phyloP scores from a whole-genome alignment of 2,113 vertebrate genomes.

The Ptilonorhynchus violaceus region DNA sequence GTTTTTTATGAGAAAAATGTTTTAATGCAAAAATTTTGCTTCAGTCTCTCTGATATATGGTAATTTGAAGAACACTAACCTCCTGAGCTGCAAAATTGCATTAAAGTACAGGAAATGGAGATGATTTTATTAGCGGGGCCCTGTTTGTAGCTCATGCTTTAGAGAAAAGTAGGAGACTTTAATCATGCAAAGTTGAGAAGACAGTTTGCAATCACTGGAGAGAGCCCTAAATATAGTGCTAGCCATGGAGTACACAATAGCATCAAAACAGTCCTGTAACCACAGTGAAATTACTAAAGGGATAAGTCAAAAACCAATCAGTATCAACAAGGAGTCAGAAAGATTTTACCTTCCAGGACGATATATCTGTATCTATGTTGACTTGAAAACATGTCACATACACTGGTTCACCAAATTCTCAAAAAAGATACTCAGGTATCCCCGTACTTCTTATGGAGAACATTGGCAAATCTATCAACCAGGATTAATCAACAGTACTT shows the following conservation, averaged over 20 bases:
- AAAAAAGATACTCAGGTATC: background rate
- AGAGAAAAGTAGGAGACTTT: background rate
- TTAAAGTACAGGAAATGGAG: background rate
- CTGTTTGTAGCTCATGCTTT: background rate
- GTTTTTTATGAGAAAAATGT: background rate
- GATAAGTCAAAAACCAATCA: background rate
- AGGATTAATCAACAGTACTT: background rate
- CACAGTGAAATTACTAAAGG: background rate
- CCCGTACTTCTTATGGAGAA: fast-evolving
- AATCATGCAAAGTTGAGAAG: background rate
- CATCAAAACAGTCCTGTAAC: background rate
- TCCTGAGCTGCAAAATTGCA: background rate
- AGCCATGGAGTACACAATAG: background rate
- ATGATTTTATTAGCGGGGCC: background rate
- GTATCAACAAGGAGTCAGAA: background rate
- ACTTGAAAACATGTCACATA: background rate
- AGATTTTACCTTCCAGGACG: background rate
- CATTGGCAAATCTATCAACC: background rate
- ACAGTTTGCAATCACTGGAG: background rate
- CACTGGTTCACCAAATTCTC: background rate
- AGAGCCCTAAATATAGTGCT: background rate
- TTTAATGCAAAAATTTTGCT: background rate
- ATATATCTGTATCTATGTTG: background rate
- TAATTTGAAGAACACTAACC: background rate
- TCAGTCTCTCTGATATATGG: background rate